Conservation (phyloP, 2,797 vertebrate genomes). For the Atherinosoma microstoma region DNA sequence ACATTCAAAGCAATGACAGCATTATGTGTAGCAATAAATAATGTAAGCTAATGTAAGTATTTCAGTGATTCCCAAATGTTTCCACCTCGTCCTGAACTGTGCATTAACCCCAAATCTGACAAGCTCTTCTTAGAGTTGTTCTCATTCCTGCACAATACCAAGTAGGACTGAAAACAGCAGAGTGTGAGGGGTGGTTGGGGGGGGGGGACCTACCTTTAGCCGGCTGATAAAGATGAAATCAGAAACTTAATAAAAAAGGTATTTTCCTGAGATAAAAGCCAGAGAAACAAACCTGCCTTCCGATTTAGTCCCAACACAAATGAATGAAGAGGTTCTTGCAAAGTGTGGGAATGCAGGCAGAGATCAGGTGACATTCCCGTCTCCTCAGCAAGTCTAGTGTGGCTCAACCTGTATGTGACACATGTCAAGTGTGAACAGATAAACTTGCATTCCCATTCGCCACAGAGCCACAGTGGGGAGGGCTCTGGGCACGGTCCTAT, state of each 20-base stretch:
- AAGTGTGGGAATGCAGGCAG: constrained; percentile 40
- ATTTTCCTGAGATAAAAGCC: constrained; percentile 16
- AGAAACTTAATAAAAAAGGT: constrained; percentile 14
- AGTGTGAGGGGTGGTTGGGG: too few species aligned
- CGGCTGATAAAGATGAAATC: constrained; percentile 19
- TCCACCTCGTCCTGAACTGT: constrained; percentile 14
- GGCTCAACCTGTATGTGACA: constrained; percentile 51
- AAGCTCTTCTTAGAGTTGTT: constrained; percentile 15
- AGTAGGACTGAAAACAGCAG: constrained; percentile 18
- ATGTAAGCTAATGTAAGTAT: too few species aligned
- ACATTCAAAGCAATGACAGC: constrained; percentile 1
- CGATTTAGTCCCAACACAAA: constrained; percentile 13
- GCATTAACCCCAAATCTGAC: constrained; percentile 31
- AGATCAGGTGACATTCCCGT: constrained; percentile 34
- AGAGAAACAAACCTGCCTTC: constrained; percentile 43
- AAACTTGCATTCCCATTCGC: constrained; percentile 18
- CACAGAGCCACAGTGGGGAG: constrained; percentile 39
- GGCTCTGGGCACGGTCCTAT: constrained; percentile 18
- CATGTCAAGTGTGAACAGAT: constrained; percentile 28
- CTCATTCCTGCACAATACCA: constrained; percentile 14
- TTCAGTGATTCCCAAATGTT: constrained; percentile 21
- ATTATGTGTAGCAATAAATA: constrained; percentile 38
- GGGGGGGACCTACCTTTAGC: constrained; percentile 34
- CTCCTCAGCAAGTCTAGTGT: constrained; percentile 49
- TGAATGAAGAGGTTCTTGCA: constrained; percentile 18